Conservation (phyloP, 2,797 vertebrate species). For the Acomys russatus region DNA sequence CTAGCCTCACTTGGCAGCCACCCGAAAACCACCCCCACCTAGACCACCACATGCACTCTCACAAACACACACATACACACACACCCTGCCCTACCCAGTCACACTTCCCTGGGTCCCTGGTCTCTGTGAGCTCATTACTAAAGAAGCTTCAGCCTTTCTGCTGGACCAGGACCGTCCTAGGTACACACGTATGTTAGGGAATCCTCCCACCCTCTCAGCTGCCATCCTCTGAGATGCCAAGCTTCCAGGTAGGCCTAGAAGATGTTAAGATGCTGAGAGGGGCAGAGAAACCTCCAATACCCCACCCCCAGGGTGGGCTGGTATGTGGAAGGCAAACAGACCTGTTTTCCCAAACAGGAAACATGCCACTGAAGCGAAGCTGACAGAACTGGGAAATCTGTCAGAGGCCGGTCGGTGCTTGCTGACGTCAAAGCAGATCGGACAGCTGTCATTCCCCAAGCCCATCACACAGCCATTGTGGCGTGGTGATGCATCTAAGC, state of each 20-base stretch:
- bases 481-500: neutral
- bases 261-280: neutral
- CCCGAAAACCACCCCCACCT: conserved; percentile 30
- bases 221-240: neutral
- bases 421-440: conserved; percentile 57
- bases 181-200: fast-evolving
- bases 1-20: conserved; percentile 14
- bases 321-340: neutral
- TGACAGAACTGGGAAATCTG: conserved; percentile 50
- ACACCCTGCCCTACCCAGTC: neutral
- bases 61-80: neutral
- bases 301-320: neutral
- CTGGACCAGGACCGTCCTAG: too few relatives aligned
- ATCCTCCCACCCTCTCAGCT: neutral
- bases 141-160: neutral
- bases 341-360: conserved; percentile 43
- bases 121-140: neutral
- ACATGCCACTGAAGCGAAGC: neutral
- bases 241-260: neutral
- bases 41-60: neutral
- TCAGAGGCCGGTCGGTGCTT: conserved; percentile 10
- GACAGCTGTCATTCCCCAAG: conserved; percentile 62
- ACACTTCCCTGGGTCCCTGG: neutral
- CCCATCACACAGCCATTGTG: neutral
- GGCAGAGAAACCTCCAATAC: neutral